These are phyloP conservation scores for Boloria euphrosyne DNA, from an alignment of 2,888 invertebrate genomes.

Conservation along the genomic window DNA sequence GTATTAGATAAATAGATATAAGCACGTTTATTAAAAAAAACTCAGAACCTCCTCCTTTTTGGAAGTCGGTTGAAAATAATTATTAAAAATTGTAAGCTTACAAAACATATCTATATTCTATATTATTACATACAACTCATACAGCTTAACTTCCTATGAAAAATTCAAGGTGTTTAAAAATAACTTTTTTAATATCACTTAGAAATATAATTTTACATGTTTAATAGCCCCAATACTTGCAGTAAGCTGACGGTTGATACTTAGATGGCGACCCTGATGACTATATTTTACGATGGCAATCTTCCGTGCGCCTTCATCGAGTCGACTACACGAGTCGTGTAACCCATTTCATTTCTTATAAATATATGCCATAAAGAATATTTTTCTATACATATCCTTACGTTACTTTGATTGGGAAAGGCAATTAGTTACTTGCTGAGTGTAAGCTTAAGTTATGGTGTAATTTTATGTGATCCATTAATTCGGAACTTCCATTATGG, in stretches of 20 bases:
- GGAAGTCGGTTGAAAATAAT: too few relatives aligned
- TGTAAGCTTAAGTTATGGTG: conserved; percentile 17
- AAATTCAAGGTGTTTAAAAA: too few relatives aligned
- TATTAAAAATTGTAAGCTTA: too few relatives aligned
- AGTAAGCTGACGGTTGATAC: conserved; percentile 34
- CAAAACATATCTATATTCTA: too few relatives aligned
- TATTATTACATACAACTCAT: too few relatives aligned
- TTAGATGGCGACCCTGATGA: conserved; percentile 30
- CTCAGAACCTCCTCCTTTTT: too few relatives aligned
- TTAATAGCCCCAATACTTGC: conserved; percentile 24
- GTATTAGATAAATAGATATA: too few relatives aligned
- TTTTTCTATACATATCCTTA: conserved; percentile 3
- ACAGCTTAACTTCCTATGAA: too few relatives aligned
- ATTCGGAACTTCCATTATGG: conserved; percentile 6
- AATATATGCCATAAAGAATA: conserved; percentile 3
- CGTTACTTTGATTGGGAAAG: conserved; percentile 15
- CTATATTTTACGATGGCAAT: conserved; percentile 36
- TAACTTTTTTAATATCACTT: too few relatives aligned
- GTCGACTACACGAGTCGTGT: conserved; percentile 20
- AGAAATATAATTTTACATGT: neutral
- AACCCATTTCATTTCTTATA: conserved; percentile 25
- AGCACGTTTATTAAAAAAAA: too few relatives aligned
- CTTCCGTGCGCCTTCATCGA: conserved; percentile 27
- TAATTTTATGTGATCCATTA: conserved; percentile 19
- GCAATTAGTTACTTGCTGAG: conserved; percentile 31